Evolutionary conservation across 2,113 vertebrate species (phyloP), one percentile per base, ranked within the genome.

Genomic region (Mystacornis crossleyi): DNA sequence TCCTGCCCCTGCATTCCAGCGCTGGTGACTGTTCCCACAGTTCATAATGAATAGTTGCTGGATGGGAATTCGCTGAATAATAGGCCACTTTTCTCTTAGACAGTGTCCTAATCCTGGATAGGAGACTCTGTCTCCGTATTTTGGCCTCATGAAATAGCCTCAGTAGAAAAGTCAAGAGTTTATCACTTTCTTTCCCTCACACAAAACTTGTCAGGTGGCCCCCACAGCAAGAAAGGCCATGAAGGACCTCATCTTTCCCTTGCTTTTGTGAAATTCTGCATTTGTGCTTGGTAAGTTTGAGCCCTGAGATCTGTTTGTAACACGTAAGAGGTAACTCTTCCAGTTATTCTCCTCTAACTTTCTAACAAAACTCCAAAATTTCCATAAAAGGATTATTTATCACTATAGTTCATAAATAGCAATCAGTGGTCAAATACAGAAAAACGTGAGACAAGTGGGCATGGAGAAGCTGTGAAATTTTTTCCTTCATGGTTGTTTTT

Each of bases 261-360:
- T 48, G 45, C 14, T 90, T 84, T 66, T 60, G 25, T 71, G 47
- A 67, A 42, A 62, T 85, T 87, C 55, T 79, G 4, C 31, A 29
- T 58, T 42, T n/a, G 6, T 40, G 12, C 36, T 82, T 9, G 23
- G 3, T 18, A 38, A 61, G 10, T 33, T 80, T 51, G 43, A 86
- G 20, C 20, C 34, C 29, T 40, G 47, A 80, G 15, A 25, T 57
- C 42, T 72, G 8, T n/a, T 57, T 31, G 3, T 40, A 28, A 40
- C 24, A 26, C 0, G 0, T 47, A n/a, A n/a, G 5, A 38, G 1
- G 1, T 18, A 75, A 43, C 21, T 64, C 29, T 45, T 43, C 5
- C 20, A 28, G 6, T 26, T 64, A 12, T 31, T 70, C 40, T 85
- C 65, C 51, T 62, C 38, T 42, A 47, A 29, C 58, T 60, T 89